Evolutionary conservation across 2,888 invertebrate species (phyloP), one percentile per base, ranked within the genome.

Genomic region (Netelia virgata): DNA sequence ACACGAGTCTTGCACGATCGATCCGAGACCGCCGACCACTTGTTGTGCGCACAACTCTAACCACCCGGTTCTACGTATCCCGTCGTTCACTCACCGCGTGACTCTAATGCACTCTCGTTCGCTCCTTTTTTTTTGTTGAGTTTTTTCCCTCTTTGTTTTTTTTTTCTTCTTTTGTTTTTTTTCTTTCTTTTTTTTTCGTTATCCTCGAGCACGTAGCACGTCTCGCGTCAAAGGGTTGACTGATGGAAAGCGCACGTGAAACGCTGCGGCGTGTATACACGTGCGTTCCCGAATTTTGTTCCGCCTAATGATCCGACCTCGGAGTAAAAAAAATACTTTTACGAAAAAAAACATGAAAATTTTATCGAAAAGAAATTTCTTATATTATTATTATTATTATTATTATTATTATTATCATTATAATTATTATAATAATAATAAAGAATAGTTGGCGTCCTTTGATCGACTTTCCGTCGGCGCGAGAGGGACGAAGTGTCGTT

Each of bases 31-130:
- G 82, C 8, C 78, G 82, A 82, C 82, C 82, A 84, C 84, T 84
- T 84, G 82, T 84, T 84, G 82, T 74, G 69, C 79, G 63, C 16
- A 23, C 74, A 59, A 83, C 83, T 75, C n/a, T n/a, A n/a, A 68
- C 68, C 66, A 64, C 53, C 72, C 63, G 55, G 41, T 68, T 78
- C 59, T 28, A 47, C 43, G 43, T 73, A 18, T 73, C 68, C 82
- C 77, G 81, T 68, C 55, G 77, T 84, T 77, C 72, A 61, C 61
- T 78, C 84, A 84, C 84, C 81, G 53, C 84, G 78, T 69, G 77
- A 82, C 80, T 80, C 72, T 68, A 72, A 61, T 76, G 68, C 76
- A 73, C 36, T 68, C 57, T 47, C 73, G 77, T 73, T 81, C 72
- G 72, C 28, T 41, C 55, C 66, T 73, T 70, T 66, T n/a, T 61